phyloP scores from a whole-genome alignment of 2,113 vertebrate species.

The Labrus mixtus region DNA sequence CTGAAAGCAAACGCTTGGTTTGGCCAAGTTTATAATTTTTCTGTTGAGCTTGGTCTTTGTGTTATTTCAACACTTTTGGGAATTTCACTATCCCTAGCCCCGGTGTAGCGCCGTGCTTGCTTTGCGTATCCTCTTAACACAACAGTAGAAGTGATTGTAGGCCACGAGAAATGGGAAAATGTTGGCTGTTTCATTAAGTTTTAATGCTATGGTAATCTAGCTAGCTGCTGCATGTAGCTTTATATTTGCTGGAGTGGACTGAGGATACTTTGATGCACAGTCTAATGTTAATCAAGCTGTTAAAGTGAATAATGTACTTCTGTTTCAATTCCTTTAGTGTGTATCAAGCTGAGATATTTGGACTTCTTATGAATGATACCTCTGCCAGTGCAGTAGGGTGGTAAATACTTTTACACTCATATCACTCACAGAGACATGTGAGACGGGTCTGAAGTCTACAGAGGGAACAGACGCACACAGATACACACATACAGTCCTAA shows the following conservation, averaged over 20 bases:
- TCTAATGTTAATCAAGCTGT: too few species aligned
- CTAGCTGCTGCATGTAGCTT: too few species aligned
- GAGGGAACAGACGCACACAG: conserved; percentile 33
- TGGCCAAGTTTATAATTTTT: conserved; percentile 12
- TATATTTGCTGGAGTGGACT: too few species aligned
- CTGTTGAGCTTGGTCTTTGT: not conserved
- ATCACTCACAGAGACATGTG: conserved; percentile 70
- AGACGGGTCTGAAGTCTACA: conserved; percentile 66
- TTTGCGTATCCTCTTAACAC: too few species aligned
- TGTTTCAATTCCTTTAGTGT: not conserved
- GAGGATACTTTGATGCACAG: too few species aligned
- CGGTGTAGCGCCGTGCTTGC: too few species aligned
- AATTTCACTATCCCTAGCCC: not conserved
- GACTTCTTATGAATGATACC: conserved; percentile 59
- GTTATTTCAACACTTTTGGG: not conserved
- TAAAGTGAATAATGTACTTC: too few species aligned
- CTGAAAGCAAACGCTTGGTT: not conserved
- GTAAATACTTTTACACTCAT: conserved; percentile 67
- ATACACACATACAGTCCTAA: conserved; percentile 1
- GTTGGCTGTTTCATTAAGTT: too few species aligned
- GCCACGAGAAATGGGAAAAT: too few species aligned
- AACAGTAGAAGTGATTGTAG: too few species aligned
- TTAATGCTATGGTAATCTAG: too few species aligned
- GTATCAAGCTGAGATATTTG: conserved; percentile 24
- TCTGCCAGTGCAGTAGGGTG: conserved; percentile 57